Evolutionary conservation across 2,797 vertebrate species (phyloP).

Genomic region (Prunella strophiata): DNA sequence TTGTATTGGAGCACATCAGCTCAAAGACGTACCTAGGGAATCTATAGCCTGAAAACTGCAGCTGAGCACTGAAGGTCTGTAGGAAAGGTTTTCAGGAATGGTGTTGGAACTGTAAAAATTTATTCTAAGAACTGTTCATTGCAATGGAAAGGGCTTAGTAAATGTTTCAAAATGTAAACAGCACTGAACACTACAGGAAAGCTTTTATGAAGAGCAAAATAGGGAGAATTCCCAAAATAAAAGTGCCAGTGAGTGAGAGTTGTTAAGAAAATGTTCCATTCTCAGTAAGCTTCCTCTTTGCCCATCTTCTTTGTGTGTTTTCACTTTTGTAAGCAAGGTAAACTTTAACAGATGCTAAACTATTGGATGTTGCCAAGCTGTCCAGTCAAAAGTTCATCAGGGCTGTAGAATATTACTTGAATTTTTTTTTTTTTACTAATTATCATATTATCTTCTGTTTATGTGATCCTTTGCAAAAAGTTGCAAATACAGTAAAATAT

Average conservation of each 20-base stretch:
- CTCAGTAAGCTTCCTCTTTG: neutral
- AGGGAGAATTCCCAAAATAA: neutral
- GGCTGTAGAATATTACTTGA: slow-evolving; percentile 5
- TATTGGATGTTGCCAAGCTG: neutral
- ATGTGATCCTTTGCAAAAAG: neutral
- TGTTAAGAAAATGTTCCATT: neutral
- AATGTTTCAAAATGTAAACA: neutral
- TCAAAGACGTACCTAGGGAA: neutral
- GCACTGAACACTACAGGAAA: neutral
- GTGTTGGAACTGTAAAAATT: neutral
- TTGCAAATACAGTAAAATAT: neutral
- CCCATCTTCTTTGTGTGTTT: neutral
- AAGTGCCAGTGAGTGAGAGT: neutral
- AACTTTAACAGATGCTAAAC: neutral
- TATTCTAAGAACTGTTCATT: neutral
- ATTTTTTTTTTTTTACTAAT: neutral
- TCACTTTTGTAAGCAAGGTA: neutral
- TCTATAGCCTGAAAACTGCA: neutral
- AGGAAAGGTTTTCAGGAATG: neutral
- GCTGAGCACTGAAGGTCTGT: neutral
- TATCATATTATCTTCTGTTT: neutral
- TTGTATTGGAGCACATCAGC: neutral
- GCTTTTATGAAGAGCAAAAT: neutral
- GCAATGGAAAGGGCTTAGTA: neutral
- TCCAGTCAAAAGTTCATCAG: neutral